Evolutionary conservation across 2,113 vertebrate species (phyloP), one percentile per base, ranked within the genome.

Genomic region (Daphoenositta chrysoptera): DNA sequence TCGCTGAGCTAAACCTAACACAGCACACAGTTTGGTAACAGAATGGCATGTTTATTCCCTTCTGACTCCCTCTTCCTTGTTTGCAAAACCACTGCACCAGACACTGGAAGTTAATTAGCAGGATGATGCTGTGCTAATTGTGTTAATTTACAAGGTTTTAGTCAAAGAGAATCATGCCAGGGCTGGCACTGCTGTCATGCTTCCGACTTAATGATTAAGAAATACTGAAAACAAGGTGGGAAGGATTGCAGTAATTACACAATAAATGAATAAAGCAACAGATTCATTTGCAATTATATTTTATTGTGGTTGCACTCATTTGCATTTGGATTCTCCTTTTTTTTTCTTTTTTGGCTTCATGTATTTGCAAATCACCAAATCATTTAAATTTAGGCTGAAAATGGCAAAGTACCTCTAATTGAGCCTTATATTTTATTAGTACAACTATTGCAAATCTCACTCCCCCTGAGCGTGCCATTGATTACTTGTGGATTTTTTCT

Each of bases 71-170:
- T 98, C 97, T 98, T 98, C 97, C 98, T 98, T 98, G 98, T 98
- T 98, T 98, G 98, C 98, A 98, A 98, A 98, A 98, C 98, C 98
- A 96, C 98, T 98, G 98, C 98, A 98, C 98, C 97, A 99, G 98
- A 99, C 98, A 98, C 98, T 98, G 97, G 98, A 98, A 99, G 98
- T 98, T 99, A 99, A 99, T 99, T 99, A 99, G 98, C 98, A 97
- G 98, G 98, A 99, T 98, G 99, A 99, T 98, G 98, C 98, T 99
- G 98, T 98, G 98, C 98, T 99, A 99, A 99, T 99, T 99, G 99
- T 98, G 98, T 99, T 99, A 99, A 99, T 99, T 99, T 99, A 99
- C 99, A 99, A 99, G 99, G 99, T 99, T 99, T 99, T 98, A 99
- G 98, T 99, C 98, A 99, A 99, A 99, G 98, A 98, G 98, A 99